These are phyloP conservation scores for Gadus chalcogrammus DNA, from an alignment of 2,113 vertebrate species.

Conservation along the genomic window DNA sequence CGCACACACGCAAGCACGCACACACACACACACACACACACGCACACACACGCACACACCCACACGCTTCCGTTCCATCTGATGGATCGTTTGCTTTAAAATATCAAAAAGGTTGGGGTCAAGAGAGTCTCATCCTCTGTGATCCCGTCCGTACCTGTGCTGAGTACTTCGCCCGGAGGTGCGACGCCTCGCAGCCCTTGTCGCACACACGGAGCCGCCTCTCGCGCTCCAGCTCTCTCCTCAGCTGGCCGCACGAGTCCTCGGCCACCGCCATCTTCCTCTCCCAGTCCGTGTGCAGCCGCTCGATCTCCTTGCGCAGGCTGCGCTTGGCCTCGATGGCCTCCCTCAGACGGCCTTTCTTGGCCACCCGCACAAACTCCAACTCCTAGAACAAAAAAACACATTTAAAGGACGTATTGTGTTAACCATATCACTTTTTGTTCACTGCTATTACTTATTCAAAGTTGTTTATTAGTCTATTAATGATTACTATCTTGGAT, in stretches of 20 bases:
- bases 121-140: neutral
- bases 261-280: constrained; percentile 93
- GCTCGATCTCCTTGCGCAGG: constrained; percentile 92
- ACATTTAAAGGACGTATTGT: no score
- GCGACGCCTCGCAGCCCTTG: constrained; percentile 88
- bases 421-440: no score
- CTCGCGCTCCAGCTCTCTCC: constrained; percentile 88
- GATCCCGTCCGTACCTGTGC: constrained; percentile 77
- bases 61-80: no score
- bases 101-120: no score
- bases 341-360: constrained; percentile 93
- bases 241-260: constrained; percentile 84
- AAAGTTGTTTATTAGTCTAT: no score
- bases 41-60: no score
- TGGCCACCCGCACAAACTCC: constrained; percentile 92
- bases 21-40: no score
- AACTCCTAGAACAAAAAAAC: constrained; percentile 76
- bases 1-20: no score
- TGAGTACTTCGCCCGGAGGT: constrained; percentile 89
- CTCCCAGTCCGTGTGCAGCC: constrained; percentile 87
- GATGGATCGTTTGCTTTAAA: no score
- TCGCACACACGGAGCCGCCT: constrained; percentile 87
- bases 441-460: no score
- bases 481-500: no score
- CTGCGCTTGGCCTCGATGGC: constrained; percentile 92